A percentile compares a stretch with the other conserved stretches of the same genome.
phyloP scores from a whole-genome alignment of 2,888 invertebrate genomes.

The Idaea biselata region DNA sequence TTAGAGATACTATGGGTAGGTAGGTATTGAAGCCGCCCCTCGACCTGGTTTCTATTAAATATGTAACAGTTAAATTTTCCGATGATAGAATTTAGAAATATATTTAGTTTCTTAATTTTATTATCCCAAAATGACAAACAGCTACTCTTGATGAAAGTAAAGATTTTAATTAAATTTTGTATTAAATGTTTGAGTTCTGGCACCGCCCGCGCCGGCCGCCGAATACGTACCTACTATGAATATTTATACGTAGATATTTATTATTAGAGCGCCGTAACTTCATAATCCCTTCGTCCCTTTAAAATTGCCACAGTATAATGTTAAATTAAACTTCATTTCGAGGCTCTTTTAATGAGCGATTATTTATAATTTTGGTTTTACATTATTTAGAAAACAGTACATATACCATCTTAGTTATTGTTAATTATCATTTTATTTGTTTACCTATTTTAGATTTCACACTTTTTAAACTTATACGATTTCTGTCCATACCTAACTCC shows the following conservation, averaged over 20 bases:
- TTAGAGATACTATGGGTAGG: no score
- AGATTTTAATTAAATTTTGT: conserved; percentile 4
- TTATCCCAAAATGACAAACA: neutral
- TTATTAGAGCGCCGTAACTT: conserved; percentile 19
- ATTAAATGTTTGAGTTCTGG: neutral
- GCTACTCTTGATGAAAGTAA: neutral
- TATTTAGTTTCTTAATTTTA: neutral
- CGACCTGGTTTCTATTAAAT: no score
- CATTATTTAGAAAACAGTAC: neutral
- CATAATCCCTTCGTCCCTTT: conserved; percentile 25
- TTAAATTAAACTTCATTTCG: conserved; percentile 31
- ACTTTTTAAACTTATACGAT: no score
- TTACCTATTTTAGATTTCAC: no score
- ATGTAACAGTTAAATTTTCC: no score
- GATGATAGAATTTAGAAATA: neutral
- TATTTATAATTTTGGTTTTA: conserved; percentile 13
- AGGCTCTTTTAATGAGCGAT: conserved; percentile 28
- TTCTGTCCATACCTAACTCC: no score
- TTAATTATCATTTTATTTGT: no score
- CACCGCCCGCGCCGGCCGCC: neutral
- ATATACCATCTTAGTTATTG: no score
- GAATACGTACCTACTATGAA: neutral
- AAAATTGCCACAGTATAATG: conserved; percentile 28
- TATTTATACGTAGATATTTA: conserved; percentile 17
- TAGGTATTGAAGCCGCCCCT: no score